These are phyloP conservation scores for Chaunax sp. DNA, from an alignment of 2,797 vertebrate species.

Conservation along the genomic window DNA sequence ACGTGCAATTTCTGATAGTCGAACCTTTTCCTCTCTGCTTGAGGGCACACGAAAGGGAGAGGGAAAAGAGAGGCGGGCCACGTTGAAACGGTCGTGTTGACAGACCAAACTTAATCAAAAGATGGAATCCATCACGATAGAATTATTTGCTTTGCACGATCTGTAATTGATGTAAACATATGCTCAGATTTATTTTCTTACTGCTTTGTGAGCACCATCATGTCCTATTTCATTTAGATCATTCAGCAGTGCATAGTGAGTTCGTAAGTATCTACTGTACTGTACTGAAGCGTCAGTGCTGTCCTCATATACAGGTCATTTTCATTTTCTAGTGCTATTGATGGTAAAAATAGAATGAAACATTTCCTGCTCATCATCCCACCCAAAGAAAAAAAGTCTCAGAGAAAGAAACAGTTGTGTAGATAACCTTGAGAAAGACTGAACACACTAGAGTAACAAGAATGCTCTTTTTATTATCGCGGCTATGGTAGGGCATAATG, in stretches of 20 bases:
- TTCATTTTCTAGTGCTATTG: slow-evolving; percentile 30
- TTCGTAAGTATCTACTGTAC: slow-evolving; percentile 23
- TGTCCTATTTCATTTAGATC: slow-evolving; percentile 62
- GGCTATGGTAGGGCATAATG: slow-evolving; percentile 22
- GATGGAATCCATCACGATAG: slow-evolving; percentile 56
- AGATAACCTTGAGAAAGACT: slow-evolving; percentile 42
- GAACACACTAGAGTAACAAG: slow-evolving; percentile 5
- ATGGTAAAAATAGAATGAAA: slow-evolving; percentile 59
- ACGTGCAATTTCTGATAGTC: slow-evolving; percentile 65
- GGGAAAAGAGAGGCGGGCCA: slow-evolving; percentile 25
- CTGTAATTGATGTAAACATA: slow-evolving; percentile 76
- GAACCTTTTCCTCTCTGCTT: slow-evolving; percentile 63
- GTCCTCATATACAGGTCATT: slow-evolving; percentile 43
- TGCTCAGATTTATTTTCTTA: slow-evolving; percentile 68
- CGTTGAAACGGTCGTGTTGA: slow-evolving; percentile 46
- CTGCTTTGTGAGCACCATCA: slow-evolving; percentile 55
- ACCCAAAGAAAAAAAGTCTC: slow-evolving; percentile 15
- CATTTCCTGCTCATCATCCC: slow-evolving; percentile 27
- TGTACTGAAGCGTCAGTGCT: slow-evolving; percentile 31
- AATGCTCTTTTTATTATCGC: slow-evolving; percentile 11
- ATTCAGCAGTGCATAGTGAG: background rate
- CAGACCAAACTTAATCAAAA: slow-evolving; percentile 66
- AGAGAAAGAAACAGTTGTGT: slow-evolving; percentile 38
- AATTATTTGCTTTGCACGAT: slow-evolving; percentile 69
- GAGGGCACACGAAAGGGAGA: slow-evolving; percentile 23